These are phyloP conservation scores for Furcula furcula DNA, from an alignment of 2,888 invertebrate genomes.

Conservation along the genomic window DNA sequence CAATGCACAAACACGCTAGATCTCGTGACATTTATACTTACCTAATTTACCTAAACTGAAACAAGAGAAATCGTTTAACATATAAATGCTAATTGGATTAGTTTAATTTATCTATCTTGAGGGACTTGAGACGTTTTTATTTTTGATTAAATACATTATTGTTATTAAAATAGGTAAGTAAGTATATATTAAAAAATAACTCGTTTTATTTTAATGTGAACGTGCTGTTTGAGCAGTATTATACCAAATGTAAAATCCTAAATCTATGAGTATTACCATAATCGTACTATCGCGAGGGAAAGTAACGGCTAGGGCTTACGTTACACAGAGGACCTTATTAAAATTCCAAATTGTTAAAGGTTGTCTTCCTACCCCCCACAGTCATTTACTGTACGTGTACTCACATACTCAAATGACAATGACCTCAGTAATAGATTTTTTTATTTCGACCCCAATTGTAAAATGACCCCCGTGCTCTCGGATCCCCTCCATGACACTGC, in stretches of 20 bases:
- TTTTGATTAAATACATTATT: slow-evolving; percentile 2
- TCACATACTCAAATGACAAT: slow-evolving; percentile 17
- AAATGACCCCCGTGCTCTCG: slow-evolving; percentile 36
- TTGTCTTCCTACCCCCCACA: background rate
- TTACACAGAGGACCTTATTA: background rate
- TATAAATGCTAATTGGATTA: slow-evolving; percentile 51
- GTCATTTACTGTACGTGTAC: background rate
- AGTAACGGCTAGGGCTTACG: background rate
- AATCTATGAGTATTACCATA: background rate
- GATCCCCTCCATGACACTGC: slow-evolving; percentile 39
- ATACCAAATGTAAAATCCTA: background rate
- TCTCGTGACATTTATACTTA: slow-evolving; percentile 65
- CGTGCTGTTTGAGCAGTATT: background rate
- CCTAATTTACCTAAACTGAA: slow-evolving; percentile 55
- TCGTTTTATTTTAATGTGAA: too few species aligned
- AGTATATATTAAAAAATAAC: too few species aligned
- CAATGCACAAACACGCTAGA: slow-evolving; percentile 56
- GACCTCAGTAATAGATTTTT: slow-evolving; percentile 35
- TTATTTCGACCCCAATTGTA: slow-evolving; percentile 36
- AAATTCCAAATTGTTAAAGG: background rate
- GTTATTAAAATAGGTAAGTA: too few species aligned
- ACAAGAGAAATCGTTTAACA: slow-evolving; percentile 45
- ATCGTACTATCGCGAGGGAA: background rate
- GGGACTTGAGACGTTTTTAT: slow-evolving; percentile 7
- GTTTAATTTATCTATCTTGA: slow-evolving; percentile 21